Evolutionary conservation across 1,140 invertebrate genomes (phyloP), one percentile per base, ranked within the genome.

Genomic region (Mizuhopecten yessoensis): DNA sequence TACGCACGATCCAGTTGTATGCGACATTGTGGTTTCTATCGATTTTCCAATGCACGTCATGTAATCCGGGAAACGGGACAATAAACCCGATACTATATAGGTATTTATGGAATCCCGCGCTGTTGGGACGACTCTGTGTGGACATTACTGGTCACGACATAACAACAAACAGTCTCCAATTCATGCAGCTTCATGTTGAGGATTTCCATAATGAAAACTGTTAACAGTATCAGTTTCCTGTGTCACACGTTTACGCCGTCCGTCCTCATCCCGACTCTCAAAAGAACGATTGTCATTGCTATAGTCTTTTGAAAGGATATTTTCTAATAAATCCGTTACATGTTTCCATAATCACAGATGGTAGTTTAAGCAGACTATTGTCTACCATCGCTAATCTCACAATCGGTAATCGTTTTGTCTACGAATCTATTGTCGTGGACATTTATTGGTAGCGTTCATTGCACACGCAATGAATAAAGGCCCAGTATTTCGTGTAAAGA

Each of bases 151-250:
- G 23, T 75, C 57, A 75, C 57, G 57, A 75, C 57, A 75, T 17
- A n/a, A 75, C 57, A 75, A 75, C 57, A 75, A 75, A 75, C n/a
- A n/a, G n/a, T n/a, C n/a, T n/a, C n/a, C n/a, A n/a, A 75, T 75
- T 11, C 57, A 29, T n/a, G 2, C n/a, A 1, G n/a, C 57, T 75
- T n/a, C 1, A n/a, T 29, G 57, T 75, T 29, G 9, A 29, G 57
- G 23, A 29, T 75, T n/a, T 17, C 57, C n/a, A 75, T 75, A 75
- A 75, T 75, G n/a, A 75, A 75, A 75, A 29, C 57, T 5, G 57
- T 75, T 9, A 75, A 75, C n/a, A 75, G n/a, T 5, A 75, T 29
- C 29, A 2, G 29, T 75, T 75, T 75, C 57, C 57, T 75, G 57
- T 45, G 9, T 10, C 42, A 5, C 23, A n/a, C n/a, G n/a, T n/a